Conservation (phyloP, 2,113 vertebrate genomes). For the Phocoena sinus region DNA sequence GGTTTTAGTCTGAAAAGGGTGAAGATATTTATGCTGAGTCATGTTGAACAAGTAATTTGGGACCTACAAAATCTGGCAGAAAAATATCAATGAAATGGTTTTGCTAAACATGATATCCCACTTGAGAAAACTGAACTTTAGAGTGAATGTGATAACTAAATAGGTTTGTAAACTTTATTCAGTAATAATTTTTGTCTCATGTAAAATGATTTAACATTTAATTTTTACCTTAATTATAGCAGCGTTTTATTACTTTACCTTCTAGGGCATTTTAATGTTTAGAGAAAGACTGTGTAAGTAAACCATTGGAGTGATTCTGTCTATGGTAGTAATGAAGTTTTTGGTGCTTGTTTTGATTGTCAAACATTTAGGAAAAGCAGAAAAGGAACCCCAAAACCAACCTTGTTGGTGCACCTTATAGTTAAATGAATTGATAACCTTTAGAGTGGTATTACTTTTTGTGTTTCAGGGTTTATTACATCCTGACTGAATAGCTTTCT, state of each 20-base stretch:
- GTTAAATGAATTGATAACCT: neutral
- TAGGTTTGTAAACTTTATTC: neutral
- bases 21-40: neutral
- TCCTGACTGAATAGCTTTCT: neutral
- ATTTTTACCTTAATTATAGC: constrained; percentile 4
- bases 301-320: neutral
- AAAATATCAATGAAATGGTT: neutral
- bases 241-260: neutral
- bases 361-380: neutral
- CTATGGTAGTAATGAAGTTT: neutral
- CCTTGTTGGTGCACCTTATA: neutral
- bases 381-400: neutral
- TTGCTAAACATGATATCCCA: neutral
- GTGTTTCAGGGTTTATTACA: neutral
- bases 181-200: constrained; percentile 3
- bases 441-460: neutral
- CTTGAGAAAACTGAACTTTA: neutral
- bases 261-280: constrained; percentile 21
- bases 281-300: constrained; percentile 19
- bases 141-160: neutral
- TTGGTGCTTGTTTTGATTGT: neutral
- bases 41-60: neutral
- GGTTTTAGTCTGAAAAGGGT: neutral
- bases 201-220: constrained; percentile 22
- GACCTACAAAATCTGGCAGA: neutral